Evolutionary conservation across 1,140 invertebrate genomes (phyloP), one percentile per base, ranked within the genome.

Genomic region (Dreissena polymorpha): DNA sequence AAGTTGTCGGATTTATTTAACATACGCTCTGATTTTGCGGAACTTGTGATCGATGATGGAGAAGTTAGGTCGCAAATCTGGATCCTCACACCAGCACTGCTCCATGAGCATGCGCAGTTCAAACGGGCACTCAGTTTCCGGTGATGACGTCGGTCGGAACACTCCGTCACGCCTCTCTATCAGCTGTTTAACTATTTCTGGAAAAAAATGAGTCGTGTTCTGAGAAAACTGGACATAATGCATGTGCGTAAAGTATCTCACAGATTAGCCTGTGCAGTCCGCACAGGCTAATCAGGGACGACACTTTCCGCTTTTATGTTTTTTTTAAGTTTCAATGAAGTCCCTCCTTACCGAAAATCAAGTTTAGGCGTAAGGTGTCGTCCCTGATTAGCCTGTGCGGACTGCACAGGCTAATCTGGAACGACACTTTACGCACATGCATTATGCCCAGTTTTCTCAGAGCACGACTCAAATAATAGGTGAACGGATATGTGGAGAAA

Each of bases 11-110:
- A n/a, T 21, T 16, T 70, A 39, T 18, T 51, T 25, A 51, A 78
- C 25, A 67, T 51, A 74, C 84, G 75, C 81, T 55, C 68, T 69
- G n/a, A 69, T 69, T 53, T 77, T 63, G 65, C 96, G 94, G 0
- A 98, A 92, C 88, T 95, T 95, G 7, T 95, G 94, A 53, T 96
- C 94, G 27, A 98, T 95, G 0, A 95, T 57, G 14, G 85, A 63
- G 83, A 93, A 93, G 51, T 90, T 90, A 5, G 88, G 88, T 50
- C 88, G 68, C 0, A 83, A 68, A 0, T 88, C 85, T 0, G 87
- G 85, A 49, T 70, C 67, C 21, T 89, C 85, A 0, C 16, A 23
- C 87, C 86, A 88, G 53, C 88, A 89, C n/a, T 39, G 8, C 39
- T 74, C 64, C 76, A 87, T 86, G 50, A 88, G 55, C 13, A 21